These are phyloP conservation scores for Peromyscus nudipes DNA, from an alignment of 2,797 vertebrate genomes.

Conservation along the genomic window DNA sequence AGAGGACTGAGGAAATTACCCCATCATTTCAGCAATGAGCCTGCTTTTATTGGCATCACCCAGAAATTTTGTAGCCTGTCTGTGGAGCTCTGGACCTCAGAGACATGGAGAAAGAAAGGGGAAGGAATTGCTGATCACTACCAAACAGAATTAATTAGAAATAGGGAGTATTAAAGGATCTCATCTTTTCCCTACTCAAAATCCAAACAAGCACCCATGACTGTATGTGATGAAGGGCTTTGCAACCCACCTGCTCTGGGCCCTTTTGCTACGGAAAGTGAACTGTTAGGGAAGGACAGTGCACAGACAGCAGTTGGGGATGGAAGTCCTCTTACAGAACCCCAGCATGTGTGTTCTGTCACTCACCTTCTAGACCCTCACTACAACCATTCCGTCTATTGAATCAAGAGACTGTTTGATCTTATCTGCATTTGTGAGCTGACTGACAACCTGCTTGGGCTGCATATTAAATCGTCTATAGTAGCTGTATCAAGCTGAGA, in stretches of 20 bases:
- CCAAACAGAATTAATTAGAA: conserved; percentile 69
- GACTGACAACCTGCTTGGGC: conserved; percentile 91
- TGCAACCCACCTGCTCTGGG: conserved; percentile 66
- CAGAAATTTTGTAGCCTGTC: conserved; percentile 55
- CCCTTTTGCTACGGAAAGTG: conserved; percentile 83
- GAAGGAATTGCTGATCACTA: conserved; percentile 55
- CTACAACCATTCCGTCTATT: conserved; percentile 90
- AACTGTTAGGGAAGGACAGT: conserved; percentile 84
- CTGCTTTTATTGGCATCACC: conserved; percentile 63
- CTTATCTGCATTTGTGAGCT: conserved; percentile 92
- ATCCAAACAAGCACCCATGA: conserved; percentile 85
- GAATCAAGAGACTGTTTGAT: conserved; percentile 92
- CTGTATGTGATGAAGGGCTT: conserved; percentile 70
- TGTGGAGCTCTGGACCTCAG: conserved; percentile 54
- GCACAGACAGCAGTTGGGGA: conserved; percentile 84
- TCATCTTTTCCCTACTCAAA: conserved; percentile 81
- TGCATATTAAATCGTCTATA: conserved; percentile 92
- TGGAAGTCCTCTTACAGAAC: conserved; percentile 84
- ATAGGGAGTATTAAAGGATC: conserved; percentile 78
- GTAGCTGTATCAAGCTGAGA: conserved; percentile 91
- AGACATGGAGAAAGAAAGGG: conserved; percentile 24
- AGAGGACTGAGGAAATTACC: conserved; percentile 74
- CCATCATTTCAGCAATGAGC: conserved; percentile 58
- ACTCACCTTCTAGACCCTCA: conserved; percentile 90
- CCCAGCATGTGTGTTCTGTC: conserved; percentile 87